These are phyloP conservation scores for Drosophila asahinai DNA, from an alignment of 1,140 invertebrate genomes.

Conservation along the genomic window DNA sequence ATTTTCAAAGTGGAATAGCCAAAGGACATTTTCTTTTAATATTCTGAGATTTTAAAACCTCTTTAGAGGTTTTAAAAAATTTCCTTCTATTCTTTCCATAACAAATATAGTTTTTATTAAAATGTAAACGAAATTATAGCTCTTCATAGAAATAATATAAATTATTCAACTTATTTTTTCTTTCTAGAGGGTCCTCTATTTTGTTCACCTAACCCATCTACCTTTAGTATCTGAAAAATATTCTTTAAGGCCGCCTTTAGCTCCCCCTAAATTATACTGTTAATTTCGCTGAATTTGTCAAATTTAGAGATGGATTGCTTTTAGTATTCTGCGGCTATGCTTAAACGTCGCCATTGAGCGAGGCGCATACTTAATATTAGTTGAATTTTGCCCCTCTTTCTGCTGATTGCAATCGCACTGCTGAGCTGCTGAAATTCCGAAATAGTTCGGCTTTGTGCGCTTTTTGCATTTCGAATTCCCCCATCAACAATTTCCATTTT, in stretches of 20 bases:
- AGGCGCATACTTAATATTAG: constrained; percentile 69
- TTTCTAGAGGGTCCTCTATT: not conserved
- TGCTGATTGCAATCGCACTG: constrained; percentile 41
- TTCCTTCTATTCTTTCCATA: no score
- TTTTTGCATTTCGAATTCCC: constrained; percentile 56
- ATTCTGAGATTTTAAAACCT: not conserved
- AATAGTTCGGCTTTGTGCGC: constrained; percentile 56
- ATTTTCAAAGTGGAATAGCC: not conserved
- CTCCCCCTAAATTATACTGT: not conserved
- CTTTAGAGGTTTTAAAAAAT: no score
- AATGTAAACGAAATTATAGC: no score
- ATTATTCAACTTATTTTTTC: not conserved
- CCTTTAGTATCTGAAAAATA: not conserved
- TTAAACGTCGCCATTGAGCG: constrained; percentile 26
- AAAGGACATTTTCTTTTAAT: not conserved
- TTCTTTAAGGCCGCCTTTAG: not conserved
- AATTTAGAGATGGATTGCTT: not conserved
- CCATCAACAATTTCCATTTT: constrained; percentile 65
- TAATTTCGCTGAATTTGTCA: not conserved
- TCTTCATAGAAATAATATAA: no score
- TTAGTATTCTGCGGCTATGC: constrained; percentile 7
- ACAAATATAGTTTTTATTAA: no score
- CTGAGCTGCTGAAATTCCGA: constrained; percentile 40
- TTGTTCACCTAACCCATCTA: no score
- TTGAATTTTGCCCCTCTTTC: constrained; percentile 33